phyloP scores from a whole-genome alignment of 2,888 invertebrate genomes.

The Drosophila rellima region DNA sequence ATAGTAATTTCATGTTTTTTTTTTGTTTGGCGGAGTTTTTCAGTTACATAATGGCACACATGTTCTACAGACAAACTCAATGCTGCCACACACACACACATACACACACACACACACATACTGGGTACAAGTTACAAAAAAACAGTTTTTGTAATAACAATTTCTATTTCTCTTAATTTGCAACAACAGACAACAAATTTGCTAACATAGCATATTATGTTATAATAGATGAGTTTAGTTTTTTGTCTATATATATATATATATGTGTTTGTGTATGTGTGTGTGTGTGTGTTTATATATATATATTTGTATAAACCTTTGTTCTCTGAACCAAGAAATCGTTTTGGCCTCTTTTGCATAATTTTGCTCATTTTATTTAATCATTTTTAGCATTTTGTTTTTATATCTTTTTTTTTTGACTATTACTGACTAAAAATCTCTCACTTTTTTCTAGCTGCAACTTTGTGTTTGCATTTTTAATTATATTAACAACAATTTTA shows the following conservation, averaged over 20 bases:
- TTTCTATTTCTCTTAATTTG: slow-evolving; percentile 26
- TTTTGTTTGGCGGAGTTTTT: slow-evolving; percentile 35
- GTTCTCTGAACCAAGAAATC: slow-evolving; percentile 77
- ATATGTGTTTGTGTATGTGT: slow-evolving; percentile 48
- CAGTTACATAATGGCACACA: slow-evolving; percentile 57
- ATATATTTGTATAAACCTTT: slow-evolving; percentile 58
- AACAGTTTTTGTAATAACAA: slow-evolving; percentile 53
- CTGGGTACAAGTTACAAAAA: slow-evolving; percentile 61
- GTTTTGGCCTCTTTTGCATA: slow-evolving; percentile 58
- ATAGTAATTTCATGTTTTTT: slow-evolving; percentile 19
- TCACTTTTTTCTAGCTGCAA: slow-evolving; percentile 43
- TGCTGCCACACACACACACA: slow-evolving; percentile 35
- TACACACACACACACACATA: slow-evolving; percentile 23
- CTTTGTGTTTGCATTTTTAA: background rate
- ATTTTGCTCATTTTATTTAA: slow-evolving; percentile 8
- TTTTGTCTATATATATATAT: slow-evolving; percentile 32
- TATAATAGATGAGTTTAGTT: slow-evolving; percentile 45
- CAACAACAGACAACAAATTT: slow-evolving; percentile 74
- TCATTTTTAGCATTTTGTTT: background rate
- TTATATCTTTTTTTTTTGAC: slow-evolving; percentile 6
- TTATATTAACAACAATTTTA: slow-evolving; percentile 31
- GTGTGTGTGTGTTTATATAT: slow-evolving; percentile 50
- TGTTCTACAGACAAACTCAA: slow-evolving; percentile 40
- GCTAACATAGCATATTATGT: slow-evolving; percentile 69
- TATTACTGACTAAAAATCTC: slow-evolving; percentile 49